Evolutionary conservation across 2,888 invertebrate species (phyloP), one percentile per base, ranked within the genome.

Genomic region (Troides helena): DNA sequence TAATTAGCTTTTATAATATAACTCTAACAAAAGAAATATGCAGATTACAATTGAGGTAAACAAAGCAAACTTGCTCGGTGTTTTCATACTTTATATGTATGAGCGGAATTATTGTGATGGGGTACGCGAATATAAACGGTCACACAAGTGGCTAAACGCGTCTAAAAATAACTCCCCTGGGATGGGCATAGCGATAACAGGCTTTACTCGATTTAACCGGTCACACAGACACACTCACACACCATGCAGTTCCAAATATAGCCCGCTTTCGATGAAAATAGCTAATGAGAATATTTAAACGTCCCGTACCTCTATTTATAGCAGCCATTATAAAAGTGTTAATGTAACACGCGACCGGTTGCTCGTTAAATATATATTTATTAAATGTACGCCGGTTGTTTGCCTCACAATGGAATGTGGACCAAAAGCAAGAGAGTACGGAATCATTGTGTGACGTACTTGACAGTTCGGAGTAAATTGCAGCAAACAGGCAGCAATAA

Each of bases 91-190:
- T n/a, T 43, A 25, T 58, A 23, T 23, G 36, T 25, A 65, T n/a
- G 67, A 63, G 61, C 56, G 62, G 30, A 66, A 59, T 65, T 65
- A 68, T 65, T 71, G 68, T 67, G 66, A 46, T 25, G 25, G 67
- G 63, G 57, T 64, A 53, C 69, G 70, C 75, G 76, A 75, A 77
- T 80, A 71, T 82, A 81, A 84, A 85, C 81, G 82, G 81, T 77
- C 80, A 80, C 74, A 30, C 79, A 77, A 21, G 84, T 86, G 85
- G 85, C 84, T 86, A 85, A 87, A 82, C 81, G 72, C 72, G 74
- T 83, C 88, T 89, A 89, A 81, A 88, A 84, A 88, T 90, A 90
- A 81, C 81, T 71, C 71, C 76, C 75, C 77, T 77, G 84, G 85
- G 85, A 88, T 85, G 84, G 81, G 74, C 81, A 81, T 78, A 75